phyloP scores from a whole-genome alignment of 30 jellyfish, hydroid and myxozoan species.

The Haliclystus octoradiatus region DNA sequence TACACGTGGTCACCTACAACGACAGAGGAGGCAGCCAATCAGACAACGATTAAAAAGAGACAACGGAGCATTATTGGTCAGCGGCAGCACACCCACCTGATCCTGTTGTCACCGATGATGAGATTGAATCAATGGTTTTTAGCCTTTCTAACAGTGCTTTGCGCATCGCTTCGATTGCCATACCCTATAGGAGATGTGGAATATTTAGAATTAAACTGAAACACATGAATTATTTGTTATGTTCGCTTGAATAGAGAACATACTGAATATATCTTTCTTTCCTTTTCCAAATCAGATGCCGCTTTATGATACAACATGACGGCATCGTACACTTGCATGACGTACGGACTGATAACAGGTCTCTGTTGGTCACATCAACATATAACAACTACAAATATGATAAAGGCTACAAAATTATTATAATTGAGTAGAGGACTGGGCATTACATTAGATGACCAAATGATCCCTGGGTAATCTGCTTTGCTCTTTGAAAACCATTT shows the following conservation, averaged over 20 bases:
- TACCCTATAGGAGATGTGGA: conserved; percentile 8
- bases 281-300: conserved; percentile 19
- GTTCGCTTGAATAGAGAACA: neutral
- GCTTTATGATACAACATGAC: conserved; percentile 56
- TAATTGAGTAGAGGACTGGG: too few species aligned
- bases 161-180: conserved; percentile 21
- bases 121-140: conserved; percentile 38
- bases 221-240: neutral
- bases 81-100: too few species aligned
- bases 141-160: conserved; percentile 19
- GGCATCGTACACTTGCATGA: conserved; percentile 86
- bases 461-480: conserved; percentile 69
- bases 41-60: too few species aligned
- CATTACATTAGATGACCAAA: conserved; percentile 39
- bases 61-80: too few species aligned
- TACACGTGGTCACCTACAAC: conserved; percentile 49
- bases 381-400: neutral
- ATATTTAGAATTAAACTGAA: neutral
- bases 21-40: neutral
- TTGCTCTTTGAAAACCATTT: conserved; percentile 58
- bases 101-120: conserved; percentile 31
- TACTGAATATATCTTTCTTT: conserved; percentile 31
- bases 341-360: conserved; percentile 91
- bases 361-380: conserved; percentile 11
- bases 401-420: too few species aligned